Evolutionary conservation across 1,140 invertebrate genomes (phyloP).

Genomic region (Idris sp.): DNA sequence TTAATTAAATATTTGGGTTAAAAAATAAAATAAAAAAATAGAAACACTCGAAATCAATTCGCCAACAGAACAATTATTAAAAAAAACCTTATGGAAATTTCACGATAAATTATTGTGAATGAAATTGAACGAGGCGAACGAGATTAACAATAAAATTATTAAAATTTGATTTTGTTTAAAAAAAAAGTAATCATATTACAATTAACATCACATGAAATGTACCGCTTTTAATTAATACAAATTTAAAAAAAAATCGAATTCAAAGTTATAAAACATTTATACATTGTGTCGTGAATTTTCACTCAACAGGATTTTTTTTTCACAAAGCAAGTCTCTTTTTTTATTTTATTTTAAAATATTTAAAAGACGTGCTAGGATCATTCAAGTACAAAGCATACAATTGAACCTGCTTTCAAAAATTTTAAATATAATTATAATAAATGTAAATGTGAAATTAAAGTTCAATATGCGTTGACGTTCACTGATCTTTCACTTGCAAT

Average conservation of each 20-base stretch:
- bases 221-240: conserved; percentile 7
- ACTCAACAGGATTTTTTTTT: conserved; percentile 63
- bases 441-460: conserved; percentile 62
- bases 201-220: conserved; percentile 40
- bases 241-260: background rate
- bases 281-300: conserved; percentile 10
- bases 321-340: conserved; percentile 32
- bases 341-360: conserved; percentile 9
- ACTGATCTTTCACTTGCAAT: conserved; percentile 73
- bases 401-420: conserved; percentile 38
- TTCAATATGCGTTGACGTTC: conserved; percentile 66
- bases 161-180: conserved; percentile 17
- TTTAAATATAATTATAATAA: conserved; percentile 61
- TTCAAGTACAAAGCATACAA: conserved; percentile 63
- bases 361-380: conserved; percentile 56
- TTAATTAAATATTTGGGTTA: conserved; percentile 45
- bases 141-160: conserved; percentile 45
- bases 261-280: conserved; percentile 15
- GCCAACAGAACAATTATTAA: conserved; percentile 46
- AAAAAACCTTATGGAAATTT: conserved; percentile 9
- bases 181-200: conserved; percentile 29
- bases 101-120: conserved; percentile 42
- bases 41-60: conserved; percentile 25
- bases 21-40: too few species aligned
- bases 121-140: conserved; percentile 42